Base-by-base conservation (phyloP, 2,888 invertebrate genomes). In the Tetragnatha montana region DNA sequence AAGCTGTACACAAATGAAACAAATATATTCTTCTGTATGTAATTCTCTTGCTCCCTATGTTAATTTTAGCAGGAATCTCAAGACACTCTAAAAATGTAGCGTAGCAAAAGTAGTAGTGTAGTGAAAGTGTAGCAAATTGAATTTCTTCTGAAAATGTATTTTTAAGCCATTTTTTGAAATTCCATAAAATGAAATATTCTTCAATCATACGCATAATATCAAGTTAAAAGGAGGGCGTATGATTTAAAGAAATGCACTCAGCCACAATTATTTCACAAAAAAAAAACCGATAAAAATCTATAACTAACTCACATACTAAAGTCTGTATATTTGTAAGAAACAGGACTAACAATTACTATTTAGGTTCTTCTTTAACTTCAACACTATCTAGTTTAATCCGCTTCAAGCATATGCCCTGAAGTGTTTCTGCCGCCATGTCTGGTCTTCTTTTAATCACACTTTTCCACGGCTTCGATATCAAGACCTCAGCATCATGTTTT, bases 1-100 rank as follows among this genome's bases (percentile, higher is more conserved):
- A 84, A 84, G 83, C 51, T 51, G 76, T 84, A 76, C 69, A 76
- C 68, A 84, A 49, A 84, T 50, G 76, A 69, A 69, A 35, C 51
- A 35, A 35, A 74, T n/a, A 69, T 35, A 83, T 60, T 51, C 22
- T 35, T 12, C 47, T 8, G 81, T 47, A 82, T 75, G 83, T n/a
- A 75, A 84, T 84, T 76, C 75, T 84, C 19, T 22, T 68, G 49
- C 50, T 60, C 22, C 71, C 8, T 21, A 21, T 71, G 8, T 60
- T 10, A 8, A 22, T 22, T 74, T 17, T 73, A 51, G 19, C 17
- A 8, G 49, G n/a, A 60, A 22, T n/a, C 83, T 84, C 69, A 76
- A 50, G 83, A 19, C 21, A 12, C 76, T 84, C 76, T 84, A 84
- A n/a, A n/a, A n/a, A n/a, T n/a, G n/a, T n/a, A n/a, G n/a, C n/a